Evolutionary conservation across 1,140 invertebrate species (phyloP).

Genomic region (Neelides sp.): DNA sequence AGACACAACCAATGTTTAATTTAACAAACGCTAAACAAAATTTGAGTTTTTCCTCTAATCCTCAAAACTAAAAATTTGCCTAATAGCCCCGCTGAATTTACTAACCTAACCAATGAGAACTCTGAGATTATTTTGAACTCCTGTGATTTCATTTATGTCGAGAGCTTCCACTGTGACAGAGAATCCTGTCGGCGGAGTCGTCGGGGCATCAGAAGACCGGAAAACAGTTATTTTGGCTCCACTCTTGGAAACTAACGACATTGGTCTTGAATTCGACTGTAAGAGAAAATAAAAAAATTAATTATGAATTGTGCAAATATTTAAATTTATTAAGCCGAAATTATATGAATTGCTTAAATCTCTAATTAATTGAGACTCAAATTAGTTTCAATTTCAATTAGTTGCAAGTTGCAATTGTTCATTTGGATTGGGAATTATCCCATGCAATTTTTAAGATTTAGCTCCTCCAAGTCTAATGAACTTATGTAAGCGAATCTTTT

Average conservation of each 20-base stretch:
- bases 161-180: conserved; percentile 13
- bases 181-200: conserved; percentile 16
- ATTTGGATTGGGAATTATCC: too few species aligned
- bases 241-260: conserved; percentile 13
- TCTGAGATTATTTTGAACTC: conserved; percentile 11
- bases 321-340: neutral
- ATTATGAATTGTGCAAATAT: neutral
- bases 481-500: too few species aligned
- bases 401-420: too few species aligned
- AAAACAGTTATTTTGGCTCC: conserved; percentile 15
- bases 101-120: conserved; percentile 7
- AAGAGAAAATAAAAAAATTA: conserved; percentile 1
- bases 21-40: too few species aligned
- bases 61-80: too few species aligned
- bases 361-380: too few species aligned
- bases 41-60: too few species aligned
- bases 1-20: too few species aligned
- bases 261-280: conserved; percentile 16
- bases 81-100: too few species aligned
- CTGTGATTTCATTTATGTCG: conserved; percentile 10
- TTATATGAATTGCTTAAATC: neutral
- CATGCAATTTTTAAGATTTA: too few species aligned
- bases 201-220: conserved; percentile 5
- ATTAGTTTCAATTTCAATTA: too few species aligned
- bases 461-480: too few species aligned